Base-by-base conservation (phyloP, 2,797 vertebrate genomes). In the Euphonia xanthogaster region DNA sequence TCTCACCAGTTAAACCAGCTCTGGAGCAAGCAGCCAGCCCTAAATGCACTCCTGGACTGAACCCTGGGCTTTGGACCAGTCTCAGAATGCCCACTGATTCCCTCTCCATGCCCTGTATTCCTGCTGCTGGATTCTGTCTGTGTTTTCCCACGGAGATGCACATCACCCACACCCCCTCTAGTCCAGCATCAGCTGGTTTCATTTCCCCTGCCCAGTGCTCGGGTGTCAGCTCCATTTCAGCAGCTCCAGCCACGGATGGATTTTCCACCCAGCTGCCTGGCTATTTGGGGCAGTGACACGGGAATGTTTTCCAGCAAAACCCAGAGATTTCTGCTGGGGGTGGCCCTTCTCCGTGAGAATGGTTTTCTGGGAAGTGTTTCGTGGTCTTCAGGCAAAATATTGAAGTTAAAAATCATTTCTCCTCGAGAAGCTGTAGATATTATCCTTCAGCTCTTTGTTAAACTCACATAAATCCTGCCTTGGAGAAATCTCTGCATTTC, bases 241-340 rank as follows among this genome's bases (percentile, higher is more conserved):
- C 90, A 94, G 88, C 92, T 96, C 90, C 90, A 86, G 6, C 73
- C 77, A 66, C 6, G 24, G 88, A 39, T 72, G 83, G 80, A 53
- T 96, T 73, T 97, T 90, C 85, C 86, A 73, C 93, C 28, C 78
- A 95, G 94, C 93, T 96, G 94, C 92, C 93, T 84, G 77, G 90
- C 83, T 39, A 28, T 91, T 85, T 96, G 83, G 58, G 67, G 88
- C 74, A 82, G 78, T 18, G 89, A 85, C 92, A 91, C 42, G 44
- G 81, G 82, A 75, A 92, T 40, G 15, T 63, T 54, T 78, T 68
- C 72, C 91, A 88, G 77, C 11, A 48, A 53, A 93, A 62, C 78
- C 80, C 88, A 51, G 86, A 87, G 73, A 58, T 53, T 95, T 92
- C 80, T 95, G 88, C 76, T 88, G 68, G 67, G 75, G 39, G 53